Conservation (phyloP, 2,888 invertebrate species). For the Nephrotoma guestfalica region DNA sequence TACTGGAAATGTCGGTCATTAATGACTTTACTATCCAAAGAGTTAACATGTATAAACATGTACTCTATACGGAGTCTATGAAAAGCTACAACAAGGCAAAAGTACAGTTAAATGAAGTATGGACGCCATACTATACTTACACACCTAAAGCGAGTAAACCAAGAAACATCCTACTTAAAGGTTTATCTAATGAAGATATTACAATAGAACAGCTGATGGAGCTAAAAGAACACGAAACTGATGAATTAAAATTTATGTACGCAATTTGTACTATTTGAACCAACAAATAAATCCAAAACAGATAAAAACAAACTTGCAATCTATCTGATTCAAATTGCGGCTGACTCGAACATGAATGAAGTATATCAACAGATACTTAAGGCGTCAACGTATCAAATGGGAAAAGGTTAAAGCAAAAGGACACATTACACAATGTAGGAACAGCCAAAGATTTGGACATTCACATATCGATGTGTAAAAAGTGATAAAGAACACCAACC, state of each 20-base stretch:
- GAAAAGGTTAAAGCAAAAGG: neutral
- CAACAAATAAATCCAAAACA: neutral
- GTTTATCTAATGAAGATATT: neutral
- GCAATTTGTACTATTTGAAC: neutral
- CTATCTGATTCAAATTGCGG: neutral
- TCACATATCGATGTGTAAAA: neutral
- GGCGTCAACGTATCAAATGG: neutral
- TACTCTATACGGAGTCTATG: neutral
- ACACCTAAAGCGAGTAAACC: neutral
- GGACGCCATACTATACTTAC: neutral
- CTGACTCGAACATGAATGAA: neutral
- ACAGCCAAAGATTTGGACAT: neutral
- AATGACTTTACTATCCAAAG: neutral
- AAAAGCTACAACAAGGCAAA: too few relatives aligned
- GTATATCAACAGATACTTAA: neutral
- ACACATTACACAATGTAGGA: neutral
- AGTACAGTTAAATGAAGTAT: neutral
- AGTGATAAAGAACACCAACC: neutral
- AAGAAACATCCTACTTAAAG: neutral
- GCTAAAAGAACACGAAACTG: neutral
- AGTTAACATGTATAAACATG: neutral
- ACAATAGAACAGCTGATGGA: neutral
- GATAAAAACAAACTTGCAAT: neutral
- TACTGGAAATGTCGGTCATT: neutral
- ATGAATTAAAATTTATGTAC: neutral